A percentile compares a stretch with the other conserved stretches of the same genome.
phyloP scores from a whole-genome alignment of 2,113 vertebrate genomes.

The Athene cunicularia region DNA sequence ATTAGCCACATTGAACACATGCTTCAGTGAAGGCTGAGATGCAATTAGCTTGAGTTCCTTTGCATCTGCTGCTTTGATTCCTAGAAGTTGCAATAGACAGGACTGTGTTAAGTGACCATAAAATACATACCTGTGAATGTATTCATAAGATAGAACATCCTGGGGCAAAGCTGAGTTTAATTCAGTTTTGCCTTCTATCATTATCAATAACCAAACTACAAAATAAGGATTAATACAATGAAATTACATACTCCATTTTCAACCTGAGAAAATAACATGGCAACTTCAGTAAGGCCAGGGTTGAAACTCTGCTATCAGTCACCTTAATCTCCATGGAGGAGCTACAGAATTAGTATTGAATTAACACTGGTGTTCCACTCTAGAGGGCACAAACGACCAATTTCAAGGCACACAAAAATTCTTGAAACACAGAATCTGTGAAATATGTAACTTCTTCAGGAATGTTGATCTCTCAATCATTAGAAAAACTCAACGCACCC shows the following conservation, averaged over 20 bases:
- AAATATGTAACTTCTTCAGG: background rate
- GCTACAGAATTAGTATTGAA: background rate
- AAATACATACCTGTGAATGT: background rate
- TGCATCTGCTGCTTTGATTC: conserved; percentile 89
- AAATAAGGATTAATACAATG: background rate
- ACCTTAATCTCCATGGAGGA: background rate
- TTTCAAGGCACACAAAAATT: background rate
- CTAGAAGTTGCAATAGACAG: conserved; percentile 70
- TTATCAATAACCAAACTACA: background rate
- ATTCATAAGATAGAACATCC: background rate
- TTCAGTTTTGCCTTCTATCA: background rate
- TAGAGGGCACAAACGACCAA: background rate
- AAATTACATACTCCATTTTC: background rate
- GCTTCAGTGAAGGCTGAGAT: conserved; percentile 84
- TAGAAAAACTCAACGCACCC: conserved; percentile 75
- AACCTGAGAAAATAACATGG: background rate
- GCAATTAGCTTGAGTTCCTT: conserved; percentile 89
- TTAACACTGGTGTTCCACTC: background rate
- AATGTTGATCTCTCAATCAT: background rate
- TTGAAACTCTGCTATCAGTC: background rate
- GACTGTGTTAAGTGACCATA: background rate
- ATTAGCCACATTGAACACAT: conserved; percentile 84
- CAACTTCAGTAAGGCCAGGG: background rate
- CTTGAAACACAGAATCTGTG: background rate
- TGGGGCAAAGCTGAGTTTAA: background rate